phyloP scores from a whole-genome alignment of 1,140 invertebrate species.

The Hesperophylax magnus region DNA sequence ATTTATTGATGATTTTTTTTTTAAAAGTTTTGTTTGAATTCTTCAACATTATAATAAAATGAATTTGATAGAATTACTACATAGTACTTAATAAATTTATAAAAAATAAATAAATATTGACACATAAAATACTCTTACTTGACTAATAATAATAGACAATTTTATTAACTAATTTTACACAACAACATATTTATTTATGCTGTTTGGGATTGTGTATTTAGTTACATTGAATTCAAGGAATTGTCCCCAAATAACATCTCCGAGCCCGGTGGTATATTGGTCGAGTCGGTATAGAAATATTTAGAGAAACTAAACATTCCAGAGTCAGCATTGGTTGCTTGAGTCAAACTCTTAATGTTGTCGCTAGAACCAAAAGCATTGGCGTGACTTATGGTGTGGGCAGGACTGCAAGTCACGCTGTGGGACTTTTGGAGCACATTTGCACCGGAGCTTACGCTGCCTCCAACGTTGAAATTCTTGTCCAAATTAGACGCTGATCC shows the following conservation, averaged over 20 bases:
- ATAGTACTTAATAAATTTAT: neutral
- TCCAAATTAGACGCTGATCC: conserved; percentile 29
- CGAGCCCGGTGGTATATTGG: conserved; percentile 70
- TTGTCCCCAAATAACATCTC: conserved; percentile 72
- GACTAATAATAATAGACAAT: too few species aligned
- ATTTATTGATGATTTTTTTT: too few species aligned
- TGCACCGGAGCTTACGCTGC: neutral
- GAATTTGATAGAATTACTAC: too few species aligned
- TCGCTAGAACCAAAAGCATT: conserved; percentile 65
- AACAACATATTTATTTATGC: neutral
- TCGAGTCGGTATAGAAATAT: conserved; percentile 72
- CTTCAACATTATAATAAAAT: too few species aligned
- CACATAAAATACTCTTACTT: too few species aligned
- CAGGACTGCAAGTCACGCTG: conserved; percentile 66
- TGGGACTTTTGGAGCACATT: conserved; percentile 61
- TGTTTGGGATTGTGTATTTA: neutral
- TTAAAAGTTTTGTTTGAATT: too few species aligned
- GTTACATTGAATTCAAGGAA: conserved; percentile 23
- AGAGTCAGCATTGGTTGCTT: conserved; percentile 55
- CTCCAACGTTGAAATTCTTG: conserved; percentile 36
- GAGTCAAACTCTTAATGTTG: conserved; percentile 61
- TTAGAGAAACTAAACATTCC: conserved; percentile 69
- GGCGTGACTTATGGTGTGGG: conserved; percentile 60
- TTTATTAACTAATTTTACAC: neutral
- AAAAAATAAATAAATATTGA: neutral